Percentiles rank a stretch among this genome's conserved stretches.
Evolutionary conservation across 92 coral and sea anemone species (phyloP).

Genomic region (Virgularia gustaviana): DNA sequence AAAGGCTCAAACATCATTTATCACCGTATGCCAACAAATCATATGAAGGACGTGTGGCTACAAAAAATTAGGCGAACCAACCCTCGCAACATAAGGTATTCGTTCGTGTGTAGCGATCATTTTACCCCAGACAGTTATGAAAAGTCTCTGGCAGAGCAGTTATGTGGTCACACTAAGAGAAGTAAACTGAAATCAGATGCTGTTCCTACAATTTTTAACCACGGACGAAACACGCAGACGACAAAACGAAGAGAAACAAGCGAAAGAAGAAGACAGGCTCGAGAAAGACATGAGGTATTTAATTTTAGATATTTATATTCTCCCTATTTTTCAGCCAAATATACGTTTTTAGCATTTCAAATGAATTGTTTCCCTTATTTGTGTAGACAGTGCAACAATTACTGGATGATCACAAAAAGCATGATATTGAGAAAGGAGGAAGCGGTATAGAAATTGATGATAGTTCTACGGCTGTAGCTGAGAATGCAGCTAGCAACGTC

Average conservation of each 20-base stretch:
- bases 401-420: too few relatives aligned
- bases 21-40: not conserved
- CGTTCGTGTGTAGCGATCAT: slow-evolving; percentile 12
- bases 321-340: too few relatives aligned
- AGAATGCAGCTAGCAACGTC: too few relatives aligned
- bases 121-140: not conserved
- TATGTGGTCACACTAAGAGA: not conserved
- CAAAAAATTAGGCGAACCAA: slow-evolving; percentile 2
- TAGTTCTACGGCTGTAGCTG: too few relatives aligned
- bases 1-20: not conserved
- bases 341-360: too few relatives aligned
- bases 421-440: too few relatives aligned
- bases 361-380: too few relatives aligned
- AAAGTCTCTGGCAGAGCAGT: not conserved
- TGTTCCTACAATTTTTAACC: slow-evolving; percentile 3
- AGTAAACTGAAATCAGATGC: not conserved
- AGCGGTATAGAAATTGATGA: too few relatives aligned
- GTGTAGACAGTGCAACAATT: too few relatives aligned
- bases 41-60: not conserved
- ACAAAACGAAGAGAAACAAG: not conserved
- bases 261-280: not conserved
- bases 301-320: too few relatives aligned
- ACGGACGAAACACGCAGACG: not conserved
- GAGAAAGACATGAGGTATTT: slow-evolving; percentile 1
- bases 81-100: slow-evolving; percentile 1